Percentiles rank a stretch among this genome's conserved stretches.
Evolutionary conservation across 2,888 invertebrate genomes (phyloP).

Genomic region (Phrixothrix hirtus): DNA sequence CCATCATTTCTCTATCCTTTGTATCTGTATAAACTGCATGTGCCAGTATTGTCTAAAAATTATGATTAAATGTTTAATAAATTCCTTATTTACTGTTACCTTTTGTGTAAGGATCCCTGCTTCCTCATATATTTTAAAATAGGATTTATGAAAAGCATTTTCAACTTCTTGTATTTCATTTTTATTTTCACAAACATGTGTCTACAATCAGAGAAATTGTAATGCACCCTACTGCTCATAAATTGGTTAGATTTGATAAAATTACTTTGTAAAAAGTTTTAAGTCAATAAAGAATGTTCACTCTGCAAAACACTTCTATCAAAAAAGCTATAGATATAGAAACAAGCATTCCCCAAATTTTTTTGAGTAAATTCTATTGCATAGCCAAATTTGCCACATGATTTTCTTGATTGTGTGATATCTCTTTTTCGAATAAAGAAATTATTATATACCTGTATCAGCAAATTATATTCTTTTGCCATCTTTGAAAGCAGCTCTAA

Average conservation of each 20-base stretch:
- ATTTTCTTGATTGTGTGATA: too few species aligned
- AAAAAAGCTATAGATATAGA: too few species aligned
- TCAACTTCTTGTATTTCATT: constrained; percentile 72
- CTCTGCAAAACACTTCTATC: too few species aligned
- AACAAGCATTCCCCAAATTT: too few species aligned
- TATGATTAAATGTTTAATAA: constrained; percentile 23
- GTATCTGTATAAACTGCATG: constrained; percentile 79
- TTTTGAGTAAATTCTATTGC: too few species aligned
- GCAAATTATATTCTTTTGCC: constrained; percentile 68
- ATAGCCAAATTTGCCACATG: too few species aligned
- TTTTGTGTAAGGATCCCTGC: constrained; percentile 73
- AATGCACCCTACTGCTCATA: too few species aligned
- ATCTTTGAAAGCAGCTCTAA: constrained; percentile 70
- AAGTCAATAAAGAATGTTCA: too few species aligned
- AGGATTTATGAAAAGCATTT: constrained; percentile 63
- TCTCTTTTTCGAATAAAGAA: too few species aligned
- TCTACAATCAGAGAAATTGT: too few species aligned
- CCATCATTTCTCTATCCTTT: constrained; percentile 68
- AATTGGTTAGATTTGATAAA: too few species aligned
- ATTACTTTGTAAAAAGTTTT: too few species aligned
- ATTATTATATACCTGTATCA: constrained; percentile 69
- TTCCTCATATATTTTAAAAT: constrained; percentile 76
- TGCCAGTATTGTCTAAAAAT: constrained; percentile 72
- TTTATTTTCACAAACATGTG: constrained; percentile 81
- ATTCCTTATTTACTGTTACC: constrained; percentile 56